Percentiles rank a stretch among this genome's conserved stretches.
Evolutionary conservation across 2,797 vertebrate species (phyloP).

Genomic region (Typhlichthys subterraneus): DNA sequence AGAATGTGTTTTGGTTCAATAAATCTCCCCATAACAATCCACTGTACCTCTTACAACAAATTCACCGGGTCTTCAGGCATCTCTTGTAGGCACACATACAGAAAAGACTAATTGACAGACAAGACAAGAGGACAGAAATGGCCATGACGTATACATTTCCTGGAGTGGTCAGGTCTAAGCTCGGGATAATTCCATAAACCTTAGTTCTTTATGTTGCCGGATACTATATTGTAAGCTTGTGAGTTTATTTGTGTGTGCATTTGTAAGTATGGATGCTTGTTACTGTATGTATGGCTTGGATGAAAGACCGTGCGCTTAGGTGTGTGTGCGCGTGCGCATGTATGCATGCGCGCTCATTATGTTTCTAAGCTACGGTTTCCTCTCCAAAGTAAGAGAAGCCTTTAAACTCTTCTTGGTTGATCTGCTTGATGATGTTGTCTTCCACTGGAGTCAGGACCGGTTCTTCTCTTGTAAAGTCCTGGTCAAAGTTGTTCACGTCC

Average conservation of each 20-base stretch:
- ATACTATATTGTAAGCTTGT: too few relatives aligned
- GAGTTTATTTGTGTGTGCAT: slow-evolving; percentile 1
- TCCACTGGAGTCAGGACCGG: slow-evolving; percentile 92
- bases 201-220: background rate
- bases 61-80: background rate
- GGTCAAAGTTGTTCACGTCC: slow-evolving; percentile 99
- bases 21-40: background rate
- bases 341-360: slow-evolving; percentile 8
- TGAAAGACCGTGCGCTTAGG: slow-evolving; percentile 11
- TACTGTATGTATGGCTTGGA: background rate
- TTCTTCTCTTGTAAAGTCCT: slow-evolving; percentile 97
- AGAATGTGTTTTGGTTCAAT: slow-evolving; percentile 9
- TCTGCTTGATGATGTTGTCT: slow-evolving; percentile 93
- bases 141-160: slow-evolving; percentile 37
- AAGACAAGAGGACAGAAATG: slow-evolving; percentile 36
- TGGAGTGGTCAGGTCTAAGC: slow-evolving; percentile 35
- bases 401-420: slow-evolving; percentile 98
- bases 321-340: slow-evolving; percentile 9
- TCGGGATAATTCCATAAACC: slow-evolving; percentile 15
- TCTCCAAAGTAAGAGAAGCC: slow-evolving; percentile 95
- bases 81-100: slow-evolving; percentile 7
- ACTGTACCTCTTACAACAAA: background rate
- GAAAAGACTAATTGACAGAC: slow-evolving; percentile 33
- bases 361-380: slow-evolving; percentile 81
- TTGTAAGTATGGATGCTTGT: slow-evolving; percentile 8